Base-by-base conservation (phyloP, 2,113 vertebrate species). In the Macaca nemestrina region DNA sequence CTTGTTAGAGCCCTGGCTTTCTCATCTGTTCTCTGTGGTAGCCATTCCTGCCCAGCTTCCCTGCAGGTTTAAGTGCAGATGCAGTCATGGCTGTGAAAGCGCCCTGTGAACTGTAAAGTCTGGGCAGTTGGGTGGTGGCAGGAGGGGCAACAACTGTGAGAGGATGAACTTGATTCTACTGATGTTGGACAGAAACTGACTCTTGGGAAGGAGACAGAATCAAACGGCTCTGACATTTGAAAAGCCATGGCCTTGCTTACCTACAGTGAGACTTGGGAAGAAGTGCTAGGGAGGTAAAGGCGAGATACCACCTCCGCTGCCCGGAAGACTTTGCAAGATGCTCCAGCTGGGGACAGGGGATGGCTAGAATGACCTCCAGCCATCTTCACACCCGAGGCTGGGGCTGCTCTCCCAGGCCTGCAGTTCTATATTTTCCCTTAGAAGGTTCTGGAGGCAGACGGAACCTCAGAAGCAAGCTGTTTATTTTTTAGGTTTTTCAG, bases 401-500 rank as follows among this genome's bases (percentile, higher is more conserved):
- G 35, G 76, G 20, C 52, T 72, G 68, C 25, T 52, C 38, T 48
- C 18, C 11, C 18, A 35, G 30, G 45, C 52, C 90, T 70, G 4
- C 6, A 52, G 76, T 59, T 80, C 73, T 91, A 13, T 80, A 0
- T 68, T 82, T 83, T 91, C 85, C 68, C 85, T 73, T 88, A 68
- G 93, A 90, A 88, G 79, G 18, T 43, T 67, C 76, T 92, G 68
- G 75, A 92, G 86, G 40, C 92, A 81, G 79, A 90, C 45, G 0
- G 57, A 92, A 92, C 70, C 59, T 98, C 88, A 90, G 95, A 93
- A 96, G 55, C 90, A 90, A 90, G 93, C 96, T 97, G 95, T 96
- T 98, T 97, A 97, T 98, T 95, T 95, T 96, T 95, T 83, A 73
- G 90, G 87, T 50, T 92, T 97, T 97, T 95, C 14, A 50, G 95